Evolutionary conservation across 2,888 invertebrate genomes (phyloP).

Genomic region (Drosophila parthenogenetica): DNA sequence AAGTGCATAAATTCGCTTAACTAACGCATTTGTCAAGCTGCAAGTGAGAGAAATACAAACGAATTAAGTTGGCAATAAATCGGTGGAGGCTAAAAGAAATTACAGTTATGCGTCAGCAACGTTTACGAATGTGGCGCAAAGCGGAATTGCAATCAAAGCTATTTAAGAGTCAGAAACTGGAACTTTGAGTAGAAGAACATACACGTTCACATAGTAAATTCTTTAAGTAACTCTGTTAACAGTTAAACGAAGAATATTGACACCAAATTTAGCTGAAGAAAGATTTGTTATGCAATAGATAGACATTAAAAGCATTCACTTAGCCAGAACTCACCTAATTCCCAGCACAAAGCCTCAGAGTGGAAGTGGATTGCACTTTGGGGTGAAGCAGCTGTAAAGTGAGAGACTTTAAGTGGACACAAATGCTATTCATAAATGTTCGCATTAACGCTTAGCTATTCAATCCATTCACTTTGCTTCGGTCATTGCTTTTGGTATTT

Average conservation of each 20-base stretch:
- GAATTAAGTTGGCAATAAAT: slow-evolving; percentile 52
- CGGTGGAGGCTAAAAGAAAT: slow-evolving; percentile 5
- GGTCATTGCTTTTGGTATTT: slow-evolving; percentile 28
- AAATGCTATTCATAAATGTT: slow-evolving; percentile 33
- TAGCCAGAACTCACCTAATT: neutral
- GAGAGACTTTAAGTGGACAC: slow-evolving; percentile 3
- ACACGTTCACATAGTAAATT: too few species aligned
- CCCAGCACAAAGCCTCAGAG: too few species aligned
- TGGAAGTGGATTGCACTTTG: neutral
- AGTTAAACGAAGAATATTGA: too few species aligned
- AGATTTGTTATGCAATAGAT: too few species aligned
- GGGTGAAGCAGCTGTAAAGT: neutral
- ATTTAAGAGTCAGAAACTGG: neutral
- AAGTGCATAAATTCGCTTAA: slow-evolving; percentile 61
- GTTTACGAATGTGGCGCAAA: slow-evolving; percentile 12
- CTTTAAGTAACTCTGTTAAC: too few species aligned
- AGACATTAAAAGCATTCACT: neutral
- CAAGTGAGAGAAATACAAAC: slow-evolving; percentile 21
- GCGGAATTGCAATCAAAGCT: neutral
- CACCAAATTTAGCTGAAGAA: too few species aligned
- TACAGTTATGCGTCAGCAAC: slow-evolving; percentile 7
- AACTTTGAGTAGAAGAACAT: neutral
- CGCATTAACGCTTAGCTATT: slow-evolving; percentile 24
- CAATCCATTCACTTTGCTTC: slow-evolving; percentile 8
- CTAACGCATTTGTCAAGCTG: slow-evolving; percentile 64